Percentiles rank a stretch among this genome's conserved stretches.
Conservation (phyloP, 2,888 invertebrate genomes). For the Himalopsyche japonica region DNA sequence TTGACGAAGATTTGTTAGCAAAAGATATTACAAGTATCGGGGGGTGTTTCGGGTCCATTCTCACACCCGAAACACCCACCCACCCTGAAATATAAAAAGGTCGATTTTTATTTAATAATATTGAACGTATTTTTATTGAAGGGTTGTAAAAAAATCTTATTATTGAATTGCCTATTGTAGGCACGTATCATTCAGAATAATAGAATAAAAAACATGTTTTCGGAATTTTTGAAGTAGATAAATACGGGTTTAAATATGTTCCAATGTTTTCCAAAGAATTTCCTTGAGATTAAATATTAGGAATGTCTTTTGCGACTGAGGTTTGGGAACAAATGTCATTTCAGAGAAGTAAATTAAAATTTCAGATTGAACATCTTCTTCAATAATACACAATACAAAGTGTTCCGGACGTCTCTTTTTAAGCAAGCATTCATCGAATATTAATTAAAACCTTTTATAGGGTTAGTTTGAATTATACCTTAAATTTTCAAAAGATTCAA, state of each 20-base stretch:
- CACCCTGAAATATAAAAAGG: background rate
- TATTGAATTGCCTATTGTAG: background rate
- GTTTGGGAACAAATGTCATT: too few species aligned
- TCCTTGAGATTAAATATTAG: too few species aligned
- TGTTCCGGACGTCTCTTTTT: too few species aligned
- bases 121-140: background rate
- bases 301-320: too few species aligned
- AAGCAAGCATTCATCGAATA: too few species aligned
- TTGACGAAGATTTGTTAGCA: background rate
- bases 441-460: too few species aligned
- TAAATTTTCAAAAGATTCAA: too few species aligned
- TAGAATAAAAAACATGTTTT: background rate
- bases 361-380: too few species aligned
- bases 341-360: too few species aligned
- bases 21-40: background rate
- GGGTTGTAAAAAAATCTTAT: background rate
- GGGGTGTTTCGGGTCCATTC: background rate
- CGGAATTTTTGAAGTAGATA: background rate
- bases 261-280: background rate
- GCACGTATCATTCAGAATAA: background rate
- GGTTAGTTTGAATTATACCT: too few species aligned
- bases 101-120: slow-evolving; percentile 1
- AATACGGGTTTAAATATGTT: background rate
- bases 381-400: too few species aligned
- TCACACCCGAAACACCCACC: background rate